Evolutionary conservation across 2,888 invertebrate genomes (phyloP).

Genomic region (Andrena hattorfiana): DNA sequence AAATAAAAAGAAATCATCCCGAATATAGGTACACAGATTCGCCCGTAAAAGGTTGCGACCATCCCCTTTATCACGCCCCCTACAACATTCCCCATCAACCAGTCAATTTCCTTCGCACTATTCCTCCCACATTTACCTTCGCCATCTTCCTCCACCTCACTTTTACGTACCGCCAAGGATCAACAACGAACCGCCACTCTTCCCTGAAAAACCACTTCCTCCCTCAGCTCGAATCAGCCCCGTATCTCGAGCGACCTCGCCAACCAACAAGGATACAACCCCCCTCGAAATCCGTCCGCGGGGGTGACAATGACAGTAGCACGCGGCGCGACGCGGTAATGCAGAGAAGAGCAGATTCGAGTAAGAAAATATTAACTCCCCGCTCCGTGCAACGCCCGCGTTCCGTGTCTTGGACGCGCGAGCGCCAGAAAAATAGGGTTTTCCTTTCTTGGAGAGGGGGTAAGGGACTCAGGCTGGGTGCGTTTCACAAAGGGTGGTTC

Average conservation of each 20-base stretch:
- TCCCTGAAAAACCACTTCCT: not conserved
- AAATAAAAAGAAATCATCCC: too few species aligned
- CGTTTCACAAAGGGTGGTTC: constrained; percentile 50
- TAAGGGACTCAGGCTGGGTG: constrained; percentile 21
- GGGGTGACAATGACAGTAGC: not conserved
- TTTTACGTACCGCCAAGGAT: not conserved
- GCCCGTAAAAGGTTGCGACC: too few species aligned
- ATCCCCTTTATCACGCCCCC: not conserved
- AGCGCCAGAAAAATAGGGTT: constrained; percentile 54
- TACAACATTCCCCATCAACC: not conserved
- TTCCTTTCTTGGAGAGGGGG: constrained; percentile 26
- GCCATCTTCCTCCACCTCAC: not conserved
- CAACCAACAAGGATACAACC: not conserved
- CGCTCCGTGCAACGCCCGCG: too few species aligned
- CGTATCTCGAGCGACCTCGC: not conserved
- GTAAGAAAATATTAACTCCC: constrained; percentile 45
- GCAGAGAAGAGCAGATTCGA: not conserved
- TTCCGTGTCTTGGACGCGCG: not conserved
- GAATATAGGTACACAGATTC: too few species aligned
- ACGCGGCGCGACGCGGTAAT: not conserved
- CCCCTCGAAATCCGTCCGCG: constrained; percentile 2
- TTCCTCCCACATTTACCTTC: constrained; percentile 1
- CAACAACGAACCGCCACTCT: not conserved
- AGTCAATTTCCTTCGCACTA: not conserved
- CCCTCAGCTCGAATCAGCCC: constrained; percentile 13